Evolutionary conservation across 2,797 vertebrate species (phyloP).

Genomic region (Poeciliopsis paucimaculata): DNA sequence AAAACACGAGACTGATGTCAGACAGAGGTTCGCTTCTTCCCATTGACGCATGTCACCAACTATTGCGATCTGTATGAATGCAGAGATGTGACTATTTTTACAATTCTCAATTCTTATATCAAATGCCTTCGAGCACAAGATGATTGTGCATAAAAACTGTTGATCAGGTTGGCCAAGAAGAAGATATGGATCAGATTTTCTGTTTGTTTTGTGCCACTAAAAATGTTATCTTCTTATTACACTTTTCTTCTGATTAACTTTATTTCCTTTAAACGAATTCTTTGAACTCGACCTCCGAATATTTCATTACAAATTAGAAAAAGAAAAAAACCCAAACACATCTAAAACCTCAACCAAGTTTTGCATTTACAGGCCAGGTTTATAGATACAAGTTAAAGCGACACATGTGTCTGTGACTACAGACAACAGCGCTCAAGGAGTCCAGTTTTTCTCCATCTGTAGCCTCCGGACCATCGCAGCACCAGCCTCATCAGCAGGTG

Average conservation of each 20-base stretch:
- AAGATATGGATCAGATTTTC: neutral
- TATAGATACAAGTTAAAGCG: constrained; percentile 26
- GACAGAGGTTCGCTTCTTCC: constrained; percentile 71
- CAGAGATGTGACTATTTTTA: neutral
- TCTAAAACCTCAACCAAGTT: neutral
- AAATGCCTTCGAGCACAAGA: neutral
- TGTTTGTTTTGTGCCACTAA: neutral
- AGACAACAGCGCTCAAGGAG: too few species aligned
- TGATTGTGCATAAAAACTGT: neutral
- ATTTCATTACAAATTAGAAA: neutral
- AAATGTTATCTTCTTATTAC: neutral
- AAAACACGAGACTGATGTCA: constrained; percentile 63
- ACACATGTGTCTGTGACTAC: too few species aligned
- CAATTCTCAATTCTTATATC: neutral
- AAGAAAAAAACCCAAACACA: neutral
- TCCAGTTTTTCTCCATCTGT: neutral
- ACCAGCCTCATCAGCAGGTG: constrained; percentile 33
- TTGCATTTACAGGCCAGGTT: neutral
- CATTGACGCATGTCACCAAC: constrained; percentile 55
- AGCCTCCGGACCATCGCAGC: constrained; percentile 11
- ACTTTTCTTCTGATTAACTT: neutral
- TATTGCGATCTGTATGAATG: neutral
- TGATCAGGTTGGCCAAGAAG: neutral
- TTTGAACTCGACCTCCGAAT: neutral
- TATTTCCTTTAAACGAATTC: neutral